A percentile compares a stretch with the other conserved stretches of the same genome.
phyloP scores from a whole-genome alignment of 2,888 invertebrate genomes.

The Tineola bisselliella region DNA sequence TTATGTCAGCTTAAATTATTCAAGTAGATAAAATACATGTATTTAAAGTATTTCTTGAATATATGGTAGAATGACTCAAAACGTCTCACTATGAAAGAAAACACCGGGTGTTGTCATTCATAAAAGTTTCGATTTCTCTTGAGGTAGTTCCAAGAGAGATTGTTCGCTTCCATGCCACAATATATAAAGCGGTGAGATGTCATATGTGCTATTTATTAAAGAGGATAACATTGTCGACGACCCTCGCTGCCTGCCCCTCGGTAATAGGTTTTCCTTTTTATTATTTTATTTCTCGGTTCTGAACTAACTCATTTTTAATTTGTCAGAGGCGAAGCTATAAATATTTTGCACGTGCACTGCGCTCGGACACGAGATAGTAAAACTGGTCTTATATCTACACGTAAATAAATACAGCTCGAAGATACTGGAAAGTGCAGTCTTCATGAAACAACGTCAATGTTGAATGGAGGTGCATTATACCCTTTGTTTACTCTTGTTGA shows the following conservation, averaged over 20 bases:
- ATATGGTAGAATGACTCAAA: too few relatives aligned
- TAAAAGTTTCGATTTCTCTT: conserved; percentile 54
- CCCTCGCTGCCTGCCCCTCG: conserved; percentile 31
- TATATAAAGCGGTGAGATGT: conserved; percentile 39
- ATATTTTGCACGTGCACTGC: conserved; percentile 42
- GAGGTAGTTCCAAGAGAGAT: conserved; percentile 40
- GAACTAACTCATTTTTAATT: conserved; percentile 64
- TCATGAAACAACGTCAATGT: not conserved
- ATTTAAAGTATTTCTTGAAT: too few relatives aligned
- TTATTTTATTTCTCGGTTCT: conserved; percentile 54
- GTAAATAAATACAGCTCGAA: conserved; percentile 2
- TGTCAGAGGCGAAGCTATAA: conserved; percentile 42
- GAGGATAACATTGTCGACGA: conserved; percentile 53
- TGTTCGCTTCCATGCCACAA: conserved; percentile 46
- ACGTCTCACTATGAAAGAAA: not conserved
- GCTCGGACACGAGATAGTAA: conserved; percentile 44
- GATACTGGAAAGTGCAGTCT: not conserved
- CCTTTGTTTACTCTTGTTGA: not conserved
- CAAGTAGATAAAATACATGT: too few relatives aligned
- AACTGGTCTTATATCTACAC: conserved; percentile 25
- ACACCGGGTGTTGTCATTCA: conserved; percentile 34
- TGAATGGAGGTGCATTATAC: not conserved
- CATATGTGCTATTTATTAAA: conserved; percentile 59
- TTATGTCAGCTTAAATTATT: too few relatives aligned
- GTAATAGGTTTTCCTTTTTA: conserved; percentile 53